Percentiles rank a stretch among this genome's conserved stretches.
These are phyloP conservation scores for Fopius arisanus DNA, from an alignment of 1,140 invertebrate species.

Conservation along the genomic window DNA sequence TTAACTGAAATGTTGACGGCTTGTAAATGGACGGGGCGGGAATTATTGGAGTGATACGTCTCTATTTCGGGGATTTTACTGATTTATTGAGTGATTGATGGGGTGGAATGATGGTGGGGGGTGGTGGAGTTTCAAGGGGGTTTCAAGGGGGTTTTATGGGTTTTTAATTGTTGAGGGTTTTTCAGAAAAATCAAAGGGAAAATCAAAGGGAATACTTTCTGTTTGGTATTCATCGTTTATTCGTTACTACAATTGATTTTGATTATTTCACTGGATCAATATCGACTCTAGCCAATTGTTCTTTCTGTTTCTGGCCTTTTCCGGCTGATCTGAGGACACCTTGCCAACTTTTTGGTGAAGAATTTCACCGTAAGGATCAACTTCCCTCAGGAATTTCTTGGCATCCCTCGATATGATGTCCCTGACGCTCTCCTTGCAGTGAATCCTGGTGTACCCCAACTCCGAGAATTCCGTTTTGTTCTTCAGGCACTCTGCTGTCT, in stretches of 20 bases:
- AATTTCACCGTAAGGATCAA: not conserved
- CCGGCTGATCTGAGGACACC: not conserved
- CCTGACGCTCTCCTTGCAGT: not conserved
- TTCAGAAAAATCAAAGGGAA: too few species aligned
- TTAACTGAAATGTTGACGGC: slow-evolving; percentile 17
- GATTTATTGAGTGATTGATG: not conserved
- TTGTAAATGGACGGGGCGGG: not conserved
- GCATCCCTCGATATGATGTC: not conserved
- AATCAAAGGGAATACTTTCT: too few species aligned
- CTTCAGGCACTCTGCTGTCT: slow-evolving; percentile 37
- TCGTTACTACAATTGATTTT: too few species aligned
- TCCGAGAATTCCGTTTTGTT: not conserved
- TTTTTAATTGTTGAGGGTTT: too few species aligned
- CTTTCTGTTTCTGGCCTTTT: not conserved
- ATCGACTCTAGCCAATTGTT: not conserved
- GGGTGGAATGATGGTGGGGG: not conserved
- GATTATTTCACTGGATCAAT: not conserved
- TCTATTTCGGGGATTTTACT: not conserved
- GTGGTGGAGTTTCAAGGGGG: not conserved
- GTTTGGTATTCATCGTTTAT: too few species aligned
- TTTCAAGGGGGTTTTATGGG: not conserved
- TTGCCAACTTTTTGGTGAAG: not conserved
- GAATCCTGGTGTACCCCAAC: not conserved
- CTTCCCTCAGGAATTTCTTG: not conserved
- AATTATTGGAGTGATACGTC: slow-evolving; percentile 5